Conservation (phyloP, 2,888 invertebrate species). For the Lamellibrachia columna region DNA sequence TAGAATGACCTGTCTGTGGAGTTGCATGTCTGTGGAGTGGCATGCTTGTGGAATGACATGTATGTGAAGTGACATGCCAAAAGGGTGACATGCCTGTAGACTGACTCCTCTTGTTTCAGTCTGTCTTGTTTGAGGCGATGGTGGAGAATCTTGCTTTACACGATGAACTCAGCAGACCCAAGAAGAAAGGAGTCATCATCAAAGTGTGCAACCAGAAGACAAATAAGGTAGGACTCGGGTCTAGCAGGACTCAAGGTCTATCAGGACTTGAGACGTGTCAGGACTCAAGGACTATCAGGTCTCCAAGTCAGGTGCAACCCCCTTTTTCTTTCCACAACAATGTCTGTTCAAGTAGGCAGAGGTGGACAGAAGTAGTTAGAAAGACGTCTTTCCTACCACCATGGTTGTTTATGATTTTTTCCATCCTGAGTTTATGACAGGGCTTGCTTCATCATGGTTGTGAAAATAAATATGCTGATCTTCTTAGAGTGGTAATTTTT, state of each 20-base stretch:
- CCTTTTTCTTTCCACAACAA: not conserved
- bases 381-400: too few relatives aligned
- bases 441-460: not conserved
- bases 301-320: not conserved
- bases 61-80: too few relatives aligned
- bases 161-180: constrained; percentile 44
- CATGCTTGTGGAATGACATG: too few relatives aligned
- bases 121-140: constrained; percentile 48
- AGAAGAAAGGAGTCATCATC: constrained; percentile 49
- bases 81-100: not conserved
- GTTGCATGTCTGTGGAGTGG: too few relatives aligned
- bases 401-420: too few relatives aligned
- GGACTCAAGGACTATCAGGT: too few relatives aligned
- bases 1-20: not conserved
- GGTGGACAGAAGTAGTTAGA: too few relatives aligned
- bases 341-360: too few relatives aligned
- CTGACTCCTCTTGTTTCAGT: constrained; percentile 36
- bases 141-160: constrained; percentile 51
- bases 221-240: constrained; percentile 45
- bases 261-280: too few relatives aligned
- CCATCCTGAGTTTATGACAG: too few relatives aligned
- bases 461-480: not conserved
- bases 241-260: not conserved
- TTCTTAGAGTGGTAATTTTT: too few relatives aligned
- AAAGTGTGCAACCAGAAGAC: constrained; percentile 47